Evolutionary conservation across 2,888 invertebrate species (phyloP), one percentile per base, ranked within the genome.

Genomic region (Polydrusus pterygomalis): DNA sequence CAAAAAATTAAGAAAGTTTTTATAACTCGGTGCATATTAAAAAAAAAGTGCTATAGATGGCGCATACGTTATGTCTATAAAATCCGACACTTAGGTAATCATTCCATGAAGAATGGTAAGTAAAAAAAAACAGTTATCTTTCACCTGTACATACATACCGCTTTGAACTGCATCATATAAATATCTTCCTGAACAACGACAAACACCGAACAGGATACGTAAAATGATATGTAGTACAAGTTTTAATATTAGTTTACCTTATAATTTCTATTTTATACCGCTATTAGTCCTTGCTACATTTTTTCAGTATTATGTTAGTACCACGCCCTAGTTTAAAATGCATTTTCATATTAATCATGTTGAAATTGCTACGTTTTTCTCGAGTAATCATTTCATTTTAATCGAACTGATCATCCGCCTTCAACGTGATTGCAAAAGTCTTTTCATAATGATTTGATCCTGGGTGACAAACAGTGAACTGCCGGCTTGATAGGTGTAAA

Each of bases 271-370:
- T 84, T 85, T 85, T 85, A 85, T 86, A 86, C 82, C 81, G 83
- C 81, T 80, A 84, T 79, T 79, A 83, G 85, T 84, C 86, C 86
- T 86, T 86, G 86, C 81, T 79, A 79, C 79, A 83, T 85, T 84
- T 80, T 81, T 78, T 75, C 77, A 74, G 74, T 51, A 56, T 73
- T 72, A 80, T 67, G 51, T 45, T 60, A 49, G 17, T 63, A 38
- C 72, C 84, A 84, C 85, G 81, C 84, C 84, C 81, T 80, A 78
- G 75, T 78, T 79, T 69, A 75, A 77, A 79, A 79, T 80, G 80
- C 79, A 81, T 81, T 68, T 69, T 58, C 63, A 54, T 76, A 64
- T 69, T 69, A 47, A 58, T 58, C 17, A 30, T 45, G 18, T 17
- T 49, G 30, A 62, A 62, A 70, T 47, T 60, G 60, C 30, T 8